Base-by-base conservation (phyloP, 2,797 vertebrate genomes). In the Crenichthys baileyi region DNA sequence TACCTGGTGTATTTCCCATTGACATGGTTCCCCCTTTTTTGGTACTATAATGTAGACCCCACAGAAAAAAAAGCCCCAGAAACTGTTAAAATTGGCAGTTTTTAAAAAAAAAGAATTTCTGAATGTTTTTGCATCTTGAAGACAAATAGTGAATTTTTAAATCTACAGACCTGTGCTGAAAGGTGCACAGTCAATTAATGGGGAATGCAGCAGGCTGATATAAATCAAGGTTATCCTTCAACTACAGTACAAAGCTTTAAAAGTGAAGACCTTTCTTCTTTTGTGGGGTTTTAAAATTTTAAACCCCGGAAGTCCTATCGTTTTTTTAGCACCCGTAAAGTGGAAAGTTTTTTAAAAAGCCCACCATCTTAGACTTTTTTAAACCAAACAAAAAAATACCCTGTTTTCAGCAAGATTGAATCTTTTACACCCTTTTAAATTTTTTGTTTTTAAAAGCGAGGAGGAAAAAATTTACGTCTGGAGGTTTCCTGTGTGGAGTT, bases 401-500 rank as follows among this genome's bases (percentile, higher is more conserved):
- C n/a, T n/a, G n/a, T n/a, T n/a, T n/a, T n/a, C n/a, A n/a, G n/a
- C n/a, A n/a, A n/a, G n/a, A n/a, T n/a, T n/a, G n/a, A n/a, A n/a
- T n/a, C n/a, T n/a, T n/a, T n/a, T n/a, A n/a, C n/a, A n/a, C n/a
- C n/a, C n/a, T n/a, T n/a, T n/a, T n/a, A n/a, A n/a, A n/a, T n/a
- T n/a, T n/a, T n/a, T n/a, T n/a, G n/a, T n/a, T n/a, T n/a, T n/a
- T n/a, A n/a, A n/a, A n/a, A n/a, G n/a, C n/a, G n/a, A n/a, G n/a
- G n/a, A n/a, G n/a, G n/a, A n/a, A n/a, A n/a, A n/a, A n/a, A n/a
- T n/a, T n/a, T 39, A 41, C 74, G 29, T 36, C 60, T 31, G 73
- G 70, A 79, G n/a, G 4, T 73, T 12, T 81, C 77, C 70, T 75
- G 61, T 80, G 73, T n/a, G 81, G 79, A 75, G 70, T 18, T 80